Base-by-base conservation (phyloP, 2,113 vertebrate genomes). In the Nibea albiflora region DNA sequence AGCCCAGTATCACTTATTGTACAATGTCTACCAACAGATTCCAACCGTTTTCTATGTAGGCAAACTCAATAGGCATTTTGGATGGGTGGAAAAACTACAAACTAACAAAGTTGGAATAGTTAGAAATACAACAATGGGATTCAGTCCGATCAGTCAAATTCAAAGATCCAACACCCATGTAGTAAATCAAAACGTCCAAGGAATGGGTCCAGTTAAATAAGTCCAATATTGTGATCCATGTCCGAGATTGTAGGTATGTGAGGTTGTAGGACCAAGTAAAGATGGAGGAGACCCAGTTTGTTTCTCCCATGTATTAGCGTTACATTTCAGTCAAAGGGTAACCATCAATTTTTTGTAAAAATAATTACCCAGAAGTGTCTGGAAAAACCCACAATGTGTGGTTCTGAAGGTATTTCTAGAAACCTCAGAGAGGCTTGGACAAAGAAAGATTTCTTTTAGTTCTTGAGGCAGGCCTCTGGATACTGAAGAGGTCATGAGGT, bases 381-480 rank as follows among this genome's bases (percentile, higher is more conserved):
- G 35, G 26, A 20, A 67, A 60, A 60, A 17, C 16, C 16, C 1
- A 31, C 5, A 3, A 60, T 15, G 16, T 2, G 24, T 35, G 17
- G 57, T 60, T 35, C 19, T 60, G 58, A 39, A 12, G 19, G 11
- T 63, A 22, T 62, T 62, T 62, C 46, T 12, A 50, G 4, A 31
- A 49, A 49, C 16, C 4, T 49, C 24, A 9, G 24, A 49, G 22
- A 67, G 15, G 10, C 7, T 10, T 11, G 65, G 24, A 12, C 35
- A 7, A 39, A 50, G 11, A 8, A 44, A 42, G 28, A 56, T 60
- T 28, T 67, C 2, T 67, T 31, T 46, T 57, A n/a, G 47, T 75
- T 63, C 56, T 69, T 69, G 73, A 70, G 80, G 73, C 73, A 64
- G 73, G 80, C 73, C 80, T 82, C 52, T 42, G n/a, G 58, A 71